phyloP scores from a whole-genome alignment of 1,140 invertebrate species.

The Centruroides sculpturatus region DNA sequence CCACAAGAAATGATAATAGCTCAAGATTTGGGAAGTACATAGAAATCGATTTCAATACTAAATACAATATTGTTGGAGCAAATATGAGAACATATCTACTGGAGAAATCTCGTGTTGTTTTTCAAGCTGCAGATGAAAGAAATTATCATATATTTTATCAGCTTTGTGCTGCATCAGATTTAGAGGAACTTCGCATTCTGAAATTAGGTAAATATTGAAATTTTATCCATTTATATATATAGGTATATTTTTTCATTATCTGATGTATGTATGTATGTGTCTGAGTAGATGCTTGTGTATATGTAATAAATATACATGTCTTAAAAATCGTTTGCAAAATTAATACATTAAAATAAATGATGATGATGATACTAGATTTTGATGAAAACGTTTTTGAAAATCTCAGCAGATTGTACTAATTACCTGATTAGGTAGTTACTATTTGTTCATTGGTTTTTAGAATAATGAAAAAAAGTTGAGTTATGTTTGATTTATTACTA shows the following conservation, averaged over 20 bases:
- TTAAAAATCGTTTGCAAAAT: no score
- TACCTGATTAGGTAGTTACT: no score
- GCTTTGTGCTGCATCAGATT: conserved; percentile 58
- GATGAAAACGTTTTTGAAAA: no score
- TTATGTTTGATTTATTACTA: no score
- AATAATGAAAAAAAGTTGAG: no score
- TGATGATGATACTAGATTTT: no score
- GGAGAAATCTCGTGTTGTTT: conserved; percentile 91
- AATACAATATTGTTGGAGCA: conserved; percentile 68
- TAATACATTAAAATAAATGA: no score
- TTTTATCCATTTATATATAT: not conserved
- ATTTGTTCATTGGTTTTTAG: no score
- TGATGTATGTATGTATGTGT: not conserved
- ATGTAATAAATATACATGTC: no score
- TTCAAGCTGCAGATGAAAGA: conserved; percentile 77
- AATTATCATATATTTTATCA: conserved; percentile 99
- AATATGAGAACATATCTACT: conserved; percentile 96
- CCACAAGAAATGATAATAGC: conserved; percentile 94
- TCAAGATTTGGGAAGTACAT: conserved; percentile 86
- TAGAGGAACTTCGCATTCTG: conserved; percentile 11
- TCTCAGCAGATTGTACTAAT: no score
- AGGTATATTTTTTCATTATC: no score
- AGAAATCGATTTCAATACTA: conserved; percentile 77
- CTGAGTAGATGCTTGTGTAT: not conserved
- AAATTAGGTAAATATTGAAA: conserved; percentile 7